Evolutionary conservation across 2,888 invertebrate genomes (phyloP), one percentile per base, ranked within the genome.

Genomic region (Germaria angustata): DNA sequence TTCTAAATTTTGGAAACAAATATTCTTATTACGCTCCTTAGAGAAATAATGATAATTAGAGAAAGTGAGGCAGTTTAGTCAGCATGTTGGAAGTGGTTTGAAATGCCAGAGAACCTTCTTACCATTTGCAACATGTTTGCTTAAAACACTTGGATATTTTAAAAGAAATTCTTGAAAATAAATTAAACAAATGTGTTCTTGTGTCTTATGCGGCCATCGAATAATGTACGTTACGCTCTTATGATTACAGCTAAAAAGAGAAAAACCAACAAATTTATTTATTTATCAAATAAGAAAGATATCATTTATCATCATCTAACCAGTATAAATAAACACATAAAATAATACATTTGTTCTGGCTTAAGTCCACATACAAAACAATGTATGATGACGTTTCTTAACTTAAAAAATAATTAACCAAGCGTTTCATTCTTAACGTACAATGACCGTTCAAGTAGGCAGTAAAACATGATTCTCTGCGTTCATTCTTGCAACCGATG

Each of bases 401-500:
- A 66, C 24, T 4, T 13, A 24, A 2, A 32, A 1, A 53, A 53
- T 55, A 46, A 72, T 72, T 79, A 79, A 24, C 82, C 79, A 79
- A 82, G 71, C 82, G 76, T 79, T 82, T 82, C 75, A 72, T 79
- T 82, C 75, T 82, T 49, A 72, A 84, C 89, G 89, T 88, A 85
- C 88, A 87, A 88, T 88, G 89, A 88, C 89, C 88, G 88, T 88
- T 87, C 89, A 81, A 80, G 80, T 73, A 85, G 82, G 66, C 66
- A 73, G 49, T 34, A 53, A 51, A 69, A 69, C 51, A 68, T 81
- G 51, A 59, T 49, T 66, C 39, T 72, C 57, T 57, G 66, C 39
- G 46, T 72, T 72, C 65, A 32, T 71, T 63, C 63, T 55, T 55
- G 20, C 44, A 79, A 72, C 32, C 17, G 69, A 32, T 55, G 17